phyloP scores from a whole-genome alignment of 2,113 vertebrate genomes.

The Pelusios castaneus region DNA sequence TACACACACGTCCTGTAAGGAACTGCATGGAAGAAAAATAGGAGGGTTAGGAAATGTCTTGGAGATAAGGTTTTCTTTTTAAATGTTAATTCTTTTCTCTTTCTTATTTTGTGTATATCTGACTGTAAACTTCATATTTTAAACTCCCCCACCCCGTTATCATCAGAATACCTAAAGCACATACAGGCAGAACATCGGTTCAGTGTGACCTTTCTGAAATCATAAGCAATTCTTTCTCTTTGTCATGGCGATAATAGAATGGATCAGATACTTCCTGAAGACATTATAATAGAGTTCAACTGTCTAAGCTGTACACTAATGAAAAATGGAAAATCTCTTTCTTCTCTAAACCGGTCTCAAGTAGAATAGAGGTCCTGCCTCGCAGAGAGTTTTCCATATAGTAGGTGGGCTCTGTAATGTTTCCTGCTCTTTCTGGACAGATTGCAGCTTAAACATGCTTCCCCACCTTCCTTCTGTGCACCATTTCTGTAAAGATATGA shows the following conservation, averaged over 20 bases:
- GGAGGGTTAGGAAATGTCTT: conserved; percentile 57
- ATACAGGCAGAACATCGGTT: conserved; percentile 72
- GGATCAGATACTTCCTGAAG: conserved; percentile 81
- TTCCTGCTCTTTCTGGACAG: conserved; percentile 61
- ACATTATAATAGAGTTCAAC: conserved; percentile 83
- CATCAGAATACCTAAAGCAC: conserved; percentile 63
- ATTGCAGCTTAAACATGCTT: conserved; percentile 6
- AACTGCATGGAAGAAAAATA: conserved; percentile 67
- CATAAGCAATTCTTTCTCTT: conserved; percentile 80
- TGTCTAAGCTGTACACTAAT: conserved; percentile 77
- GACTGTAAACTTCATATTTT: conserved; percentile 76
- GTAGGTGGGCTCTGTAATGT: conserved; percentile 54
- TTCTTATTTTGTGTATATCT: conserved; percentile 39
- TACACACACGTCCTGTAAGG: conserved; percentile 56
- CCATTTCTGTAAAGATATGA: conserved; percentile 4
- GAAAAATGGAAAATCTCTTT: conserved; percentile 81
- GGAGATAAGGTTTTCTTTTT: conserved; percentile 74
- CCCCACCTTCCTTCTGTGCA: background rate
- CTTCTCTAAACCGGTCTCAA: conserved; percentile 40
- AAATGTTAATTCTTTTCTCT: conserved; percentile 75
- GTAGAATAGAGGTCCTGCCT: conserved; percentile 64
- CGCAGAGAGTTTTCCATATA: conserved; percentile 57
- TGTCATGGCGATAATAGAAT: conserved; percentile 79
- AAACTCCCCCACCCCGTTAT: conserved; percentile 66
- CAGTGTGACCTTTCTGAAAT: conserved; percentile 82